phyloP scores from a whole-genome alignment of 2,113 vertebrate species.

The Mandrillus leucophaeus region DNA sequence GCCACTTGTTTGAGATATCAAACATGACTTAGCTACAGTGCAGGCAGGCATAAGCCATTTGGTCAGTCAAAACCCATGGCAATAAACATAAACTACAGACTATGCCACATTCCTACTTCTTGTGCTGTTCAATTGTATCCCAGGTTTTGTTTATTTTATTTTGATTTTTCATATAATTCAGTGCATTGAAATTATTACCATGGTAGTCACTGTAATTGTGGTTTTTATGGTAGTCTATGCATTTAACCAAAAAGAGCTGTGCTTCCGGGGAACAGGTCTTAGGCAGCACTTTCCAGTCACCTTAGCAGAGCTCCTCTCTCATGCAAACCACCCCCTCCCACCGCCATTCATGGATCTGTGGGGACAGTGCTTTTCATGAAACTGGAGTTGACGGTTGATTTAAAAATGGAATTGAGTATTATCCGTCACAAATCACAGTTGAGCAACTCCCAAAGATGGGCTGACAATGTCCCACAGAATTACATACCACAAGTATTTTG shows the following conservation, averaged over 20 bases:
- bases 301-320: neutral
- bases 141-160: neutral
- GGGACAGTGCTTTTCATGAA: neutral
- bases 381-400: neutral
- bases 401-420: neutral
- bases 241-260: neutral
- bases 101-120: neutral
- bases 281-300: neutral
- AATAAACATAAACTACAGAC: neutral
- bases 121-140: neutral
- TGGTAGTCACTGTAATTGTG: neutral
- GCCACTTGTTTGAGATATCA: conserved; percentile 9
- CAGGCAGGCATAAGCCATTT: neutral
- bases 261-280: neutral
- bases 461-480: neutral
- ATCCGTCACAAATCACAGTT: neutral
- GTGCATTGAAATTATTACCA: neutral
- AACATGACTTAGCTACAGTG: neutral
- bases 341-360: no score
- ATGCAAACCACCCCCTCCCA: neutral
- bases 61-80: neutral
- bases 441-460: neutral
- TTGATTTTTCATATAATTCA: neutral
- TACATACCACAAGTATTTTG: neutral
- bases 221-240: conserved; percentile 11